Evolutionary conservation across 2,113 vertebrate genomes (phyloP).

Genomic region (Myrmophylax atrothorax): DNA sequence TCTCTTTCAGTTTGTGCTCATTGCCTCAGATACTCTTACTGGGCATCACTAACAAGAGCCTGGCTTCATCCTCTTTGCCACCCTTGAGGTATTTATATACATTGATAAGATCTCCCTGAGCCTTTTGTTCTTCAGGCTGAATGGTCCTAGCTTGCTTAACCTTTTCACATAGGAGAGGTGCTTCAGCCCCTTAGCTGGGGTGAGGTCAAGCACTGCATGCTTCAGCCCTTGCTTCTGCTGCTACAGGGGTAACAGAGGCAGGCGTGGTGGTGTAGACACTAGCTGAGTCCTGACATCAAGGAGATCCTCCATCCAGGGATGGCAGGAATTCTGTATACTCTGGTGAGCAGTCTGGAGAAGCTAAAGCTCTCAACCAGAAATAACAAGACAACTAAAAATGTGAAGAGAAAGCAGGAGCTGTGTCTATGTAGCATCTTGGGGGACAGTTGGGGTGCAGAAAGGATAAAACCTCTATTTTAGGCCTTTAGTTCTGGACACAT

Average conservation of each 20-base stretch:
- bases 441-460: accelerated
- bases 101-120: background rate
- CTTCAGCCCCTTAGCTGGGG: background rate
- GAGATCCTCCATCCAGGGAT: background rate
- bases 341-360: background rate
- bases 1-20: background rate
- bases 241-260: background rate
- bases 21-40: background rate
- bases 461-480: background rate
- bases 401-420: background rate
- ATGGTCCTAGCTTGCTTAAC: background rate
- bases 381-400: background rate
- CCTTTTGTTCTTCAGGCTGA: background rate
- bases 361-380: background rate
- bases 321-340: background rate
- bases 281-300: background rate
- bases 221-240: background rate
- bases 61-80: background rate
- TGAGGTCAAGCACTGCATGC: background rate
- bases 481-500: background rate
- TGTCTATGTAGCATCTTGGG: background rate
- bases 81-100: background rate
- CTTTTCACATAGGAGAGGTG: background rate
- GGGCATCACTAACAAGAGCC: background rate
- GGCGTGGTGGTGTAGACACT: background rate